Evolutionary conservation across 2,113 vertebrate genomes (phyloP), one percentile per base, ranked within the genome.

Genomic region (Anser cygnoides): DNA sequence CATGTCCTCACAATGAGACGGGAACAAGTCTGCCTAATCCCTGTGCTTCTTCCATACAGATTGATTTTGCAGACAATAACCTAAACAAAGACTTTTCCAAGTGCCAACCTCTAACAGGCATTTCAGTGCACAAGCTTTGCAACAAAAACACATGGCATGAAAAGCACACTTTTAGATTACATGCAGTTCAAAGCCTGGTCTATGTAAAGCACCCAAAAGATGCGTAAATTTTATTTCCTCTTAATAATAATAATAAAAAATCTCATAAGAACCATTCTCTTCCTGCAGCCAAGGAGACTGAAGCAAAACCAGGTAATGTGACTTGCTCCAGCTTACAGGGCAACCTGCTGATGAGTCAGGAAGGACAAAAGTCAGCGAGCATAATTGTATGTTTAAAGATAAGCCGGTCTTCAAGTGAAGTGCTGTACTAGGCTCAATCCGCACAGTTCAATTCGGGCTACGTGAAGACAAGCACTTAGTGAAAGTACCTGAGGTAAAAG

Each of bases 21-120:
- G 70, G 95, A 95, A 90, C 35, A 87, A 94, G 88, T 90, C 96
- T 88, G 43, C 41, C 84, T 97, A 96, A 96, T 95, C 81, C 77
- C 73, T 2, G 21, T 63, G 79, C 65, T 66, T 81, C 89, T 87
- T 93, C 84, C 58, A 55, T 13, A 70, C 57, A 68, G 73, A 3
- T 67, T 54, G 91, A 87, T 66, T 91, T 44, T 78, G 75, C 84
- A 96, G 58, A 95, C 91, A 97, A 94, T 90, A 93, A 92, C 78
- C 67, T 21, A 59, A 91, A 68, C 80, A 61, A 85, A 91, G 73
- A 65, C 57, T 95, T 80, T 73, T 87, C 79, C 79, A 65, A 92
- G 52, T 58, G 92, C 79, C 88, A 96, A 41, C 86, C 75, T 66
- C 84, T 62, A 91, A 89, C 93, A 91, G 52, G 76, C 50, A 0